Base-by-base conservation (phyloP, 2,888 invertebrate species). In the Merodon equestris region DNA sequence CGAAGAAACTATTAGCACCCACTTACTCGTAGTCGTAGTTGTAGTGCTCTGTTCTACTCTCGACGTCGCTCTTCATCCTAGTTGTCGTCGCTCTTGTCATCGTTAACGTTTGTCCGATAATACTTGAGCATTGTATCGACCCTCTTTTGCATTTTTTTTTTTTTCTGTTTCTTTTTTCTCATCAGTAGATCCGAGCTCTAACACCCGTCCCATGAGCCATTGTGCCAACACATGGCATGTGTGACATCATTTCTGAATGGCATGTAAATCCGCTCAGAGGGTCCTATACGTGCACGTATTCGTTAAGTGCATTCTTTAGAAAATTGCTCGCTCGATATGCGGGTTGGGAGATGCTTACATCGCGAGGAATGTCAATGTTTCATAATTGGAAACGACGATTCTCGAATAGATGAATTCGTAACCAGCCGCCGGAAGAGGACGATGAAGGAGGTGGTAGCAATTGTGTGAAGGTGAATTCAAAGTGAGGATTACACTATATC, bases 271-370 rank as follows among this genome's bases (percentile, higher is more conserved):
- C 27, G 42, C 7, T 27, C 7, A 7, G 27, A 27, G 27, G 27
- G 27, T 27, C 27, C 27, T 27, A 27, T 7, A 7, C 27, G 27
- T 7, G 7, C 27, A 27, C 27, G 68, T 51, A 47, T 74, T 74
- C 51, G 68, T 63, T 63, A 75, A 70, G 70, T 64, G 68, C 42
- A 63, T 75, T 68, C 63, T 75, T 70, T 57, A 68, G 63, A 68
- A 67, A 75, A 68, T 75, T 75, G 63, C 64, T 67, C 53, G 53
- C 63, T 27, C 27, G 27, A n/a, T n/a, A n/a, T n/a, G n/a, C n/a
- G n/a, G n/a, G n/a, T n/a, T n/a, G n/a, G n/a, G 63, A 64, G 70
- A 64, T 75, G 44, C 67, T 67, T 70, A 70, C 47, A 58, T 58
- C 38, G 60, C 54, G 68, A 45, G 51, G 38, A 61, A 75, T 51